phyloP scores from a whole-genome alignment of 2,888 invertebrate genomes.

The Steinernema hermaphroditum region DNA sequence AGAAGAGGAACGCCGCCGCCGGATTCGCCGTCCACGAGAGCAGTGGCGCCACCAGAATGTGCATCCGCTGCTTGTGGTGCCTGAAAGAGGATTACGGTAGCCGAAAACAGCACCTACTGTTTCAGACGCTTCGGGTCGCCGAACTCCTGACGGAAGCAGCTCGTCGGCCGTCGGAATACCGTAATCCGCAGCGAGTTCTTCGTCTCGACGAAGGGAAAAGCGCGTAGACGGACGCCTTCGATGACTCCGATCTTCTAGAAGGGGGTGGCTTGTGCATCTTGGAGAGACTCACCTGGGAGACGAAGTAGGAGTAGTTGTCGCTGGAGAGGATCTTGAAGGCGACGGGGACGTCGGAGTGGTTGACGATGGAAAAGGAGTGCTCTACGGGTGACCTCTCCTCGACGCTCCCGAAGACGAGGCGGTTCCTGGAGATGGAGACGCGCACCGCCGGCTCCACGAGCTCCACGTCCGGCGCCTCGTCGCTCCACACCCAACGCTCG shows the following conservation, averaged over 20 bases:
- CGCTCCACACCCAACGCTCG: conserved; percentile 43
- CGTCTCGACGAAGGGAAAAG: conserved; percentile 7
- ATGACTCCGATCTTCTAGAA: conserved; percentile 29
- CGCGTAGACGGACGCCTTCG: conserved; percentile 1
- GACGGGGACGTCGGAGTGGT: conserved; percentile 47
- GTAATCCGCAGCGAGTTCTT: conserved; percentile 32
- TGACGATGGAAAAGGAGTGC: conserved; percentile 38
- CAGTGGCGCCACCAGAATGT: conserved; percentile 42
- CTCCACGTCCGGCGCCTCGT: conserved; percentile 42
- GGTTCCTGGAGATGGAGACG: conserved; percentile 39
- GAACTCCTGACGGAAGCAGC: conserved; percentile 32
- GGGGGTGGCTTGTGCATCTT: not conserved
- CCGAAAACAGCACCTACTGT: not conserved
- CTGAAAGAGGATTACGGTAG: conserved; percentile 33
- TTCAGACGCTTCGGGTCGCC: not conserved
- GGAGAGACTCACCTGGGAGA: conserved; percentile 38
- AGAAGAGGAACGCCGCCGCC: conserved; percentile 45
- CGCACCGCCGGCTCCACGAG: conserved; percentile 46
- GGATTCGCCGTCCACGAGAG: conserved; percentile 43
- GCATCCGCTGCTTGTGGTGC: conserved; percentile 46
- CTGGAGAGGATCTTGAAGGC: conserved; percentile 49
- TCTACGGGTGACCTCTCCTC: conserved; percentile 39
- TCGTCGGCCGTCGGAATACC: conserved; percentile 42
- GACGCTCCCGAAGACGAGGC: conserved; percentile 27
- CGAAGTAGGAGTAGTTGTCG: conserved; percentile 49